These are phyloP conservation scores for Phoxinus phoxinus DNA, from an alignment of 2,113 vertebrate genomes.

Conservation along the genomic window DNA sequence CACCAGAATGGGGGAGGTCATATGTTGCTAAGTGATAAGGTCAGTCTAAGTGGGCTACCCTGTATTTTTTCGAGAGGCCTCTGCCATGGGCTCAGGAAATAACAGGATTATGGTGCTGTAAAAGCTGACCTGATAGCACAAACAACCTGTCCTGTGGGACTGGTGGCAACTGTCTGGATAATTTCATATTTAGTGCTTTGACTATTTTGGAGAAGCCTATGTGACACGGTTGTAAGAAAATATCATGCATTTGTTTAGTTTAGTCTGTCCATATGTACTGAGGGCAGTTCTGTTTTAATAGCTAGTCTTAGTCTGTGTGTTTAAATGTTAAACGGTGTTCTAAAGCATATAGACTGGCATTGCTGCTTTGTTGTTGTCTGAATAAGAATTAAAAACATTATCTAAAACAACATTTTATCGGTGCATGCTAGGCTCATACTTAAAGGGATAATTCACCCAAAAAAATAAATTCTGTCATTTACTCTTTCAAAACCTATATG, in stretches of 20 bases:
- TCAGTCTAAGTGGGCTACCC: constrained; percentile 33
- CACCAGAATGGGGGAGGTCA: constrained; percentile 57
- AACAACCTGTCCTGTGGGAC: not conserved
- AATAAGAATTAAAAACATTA: not conserved
- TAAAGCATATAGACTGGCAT: not conserved
- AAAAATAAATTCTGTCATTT: not conserved
- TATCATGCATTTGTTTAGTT: not conserved
- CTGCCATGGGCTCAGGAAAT: constrained; percentile 4
- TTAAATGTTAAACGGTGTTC: not conserved
- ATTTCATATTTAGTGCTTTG: not conserved
- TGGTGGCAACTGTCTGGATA: not conserved
- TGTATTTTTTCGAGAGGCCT: constrained; percentile 41
- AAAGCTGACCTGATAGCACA: constrained; percentile 12
- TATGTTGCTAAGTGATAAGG: constrained; percentile 74
- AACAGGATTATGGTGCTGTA: constrained; percentile 25
- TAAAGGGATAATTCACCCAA: not conserved
- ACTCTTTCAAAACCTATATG: not conserved
- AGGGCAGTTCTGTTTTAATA: not conserved
- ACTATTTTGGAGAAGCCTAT: not conserved
- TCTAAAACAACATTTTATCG: not conserved
- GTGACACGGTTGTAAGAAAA: not conserved
- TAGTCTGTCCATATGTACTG: not conserved
- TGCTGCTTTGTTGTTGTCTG: not conserved
- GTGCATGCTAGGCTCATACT: not conserved
- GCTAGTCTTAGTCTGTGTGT: not conserved